Percentiles rank a stretch among this genome's conserved stretches.
phyloP scores from a whole-genome alignment of 2,797 vertebrate species.

The Gymnopithys bicolor region DNA sequence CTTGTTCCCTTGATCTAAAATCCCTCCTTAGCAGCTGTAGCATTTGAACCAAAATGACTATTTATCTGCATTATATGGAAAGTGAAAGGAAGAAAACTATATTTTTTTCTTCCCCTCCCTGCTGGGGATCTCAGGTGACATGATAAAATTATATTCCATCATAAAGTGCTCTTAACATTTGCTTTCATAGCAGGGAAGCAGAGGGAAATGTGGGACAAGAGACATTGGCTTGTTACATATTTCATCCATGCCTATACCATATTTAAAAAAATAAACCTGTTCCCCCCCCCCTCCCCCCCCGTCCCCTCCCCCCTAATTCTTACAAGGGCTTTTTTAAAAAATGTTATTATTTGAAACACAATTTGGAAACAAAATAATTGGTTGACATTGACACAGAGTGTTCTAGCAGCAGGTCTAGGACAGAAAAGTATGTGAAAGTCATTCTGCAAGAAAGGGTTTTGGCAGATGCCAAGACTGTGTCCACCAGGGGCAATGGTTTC shows the following conservation, averaged over 20 bases:
- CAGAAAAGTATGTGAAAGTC: neutral
- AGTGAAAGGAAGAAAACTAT: neutral
- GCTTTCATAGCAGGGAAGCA: neutral
- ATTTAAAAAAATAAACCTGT: neutral
- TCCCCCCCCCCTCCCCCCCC: too few relatives aligned
- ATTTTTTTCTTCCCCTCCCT: neutral
- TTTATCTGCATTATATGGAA: neutral
- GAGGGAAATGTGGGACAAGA: neutral
- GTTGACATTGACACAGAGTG: neutral
- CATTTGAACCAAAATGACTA: neutral
- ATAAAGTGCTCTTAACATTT: neutral
- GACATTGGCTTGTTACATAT: neutral
- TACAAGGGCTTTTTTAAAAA: too few relatives aligned
- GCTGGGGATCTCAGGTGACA: neutral
- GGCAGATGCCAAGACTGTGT: neutral
- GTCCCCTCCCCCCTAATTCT: too few relatives aligned
- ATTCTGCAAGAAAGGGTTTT: neutral
- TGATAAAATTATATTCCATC: neutral
- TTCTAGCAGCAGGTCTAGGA: neutral
- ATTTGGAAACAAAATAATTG: neutral
- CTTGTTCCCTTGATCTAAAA: neutral
- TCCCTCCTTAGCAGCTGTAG: neutral
- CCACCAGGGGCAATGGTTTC: fast-evolving
- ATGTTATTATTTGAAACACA: neutral
- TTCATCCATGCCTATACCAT: neutral